Base-by-base conservation (phyloP, 2,113 vertebrate species). In the Piaya cayana region DNA sequence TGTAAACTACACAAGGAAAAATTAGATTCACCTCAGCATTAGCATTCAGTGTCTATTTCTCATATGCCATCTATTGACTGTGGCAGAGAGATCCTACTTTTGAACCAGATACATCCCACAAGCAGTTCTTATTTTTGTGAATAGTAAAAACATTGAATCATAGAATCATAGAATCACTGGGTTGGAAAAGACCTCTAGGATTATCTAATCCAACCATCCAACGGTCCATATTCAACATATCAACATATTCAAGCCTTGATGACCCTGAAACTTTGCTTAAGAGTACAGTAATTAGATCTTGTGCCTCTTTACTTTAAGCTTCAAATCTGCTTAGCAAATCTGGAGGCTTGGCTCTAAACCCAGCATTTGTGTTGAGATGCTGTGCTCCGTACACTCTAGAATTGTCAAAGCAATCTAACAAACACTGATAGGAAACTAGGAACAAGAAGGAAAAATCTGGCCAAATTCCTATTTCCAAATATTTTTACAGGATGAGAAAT, bases 401-500 rank as follows among this genome's bases (percentile, higher is more conserved):
- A 90, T 92, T 96, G 79, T 94, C 76, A 92, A 88, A 96, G 92
- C 56, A 84, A 78, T 83, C 52, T 58, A 78, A 64, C 81, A 25
- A 83, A 64, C 52, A 86, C 85, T 83, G 80, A 88, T 39, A 81
- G 80, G 80, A 93, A 94, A 82, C 60, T 60, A 90, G 79, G 92
- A 94, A 90, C 69, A 92, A 93, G 72, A 84, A 90, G 74, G 45
- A 60, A 90, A 93, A 86, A 49, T 58, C 37, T 93, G 94, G 94
- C 88, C 86, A 50, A 92, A 93, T 93, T 96, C 86, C 95, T 90
- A 53, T 53, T 88, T 86, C 92, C 88, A 94, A 96, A 96, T 96
- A 96, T 96, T 97, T 97, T 94, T 96, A 88, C 92, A 96, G 92
- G 90, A 86, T 86, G 90, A 92, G 86, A 93, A 96, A 93, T 86